phyloP scores from a whole-genome alignment of 2,113 vertebrate species.

The Etheostoma cragini region DNA sequence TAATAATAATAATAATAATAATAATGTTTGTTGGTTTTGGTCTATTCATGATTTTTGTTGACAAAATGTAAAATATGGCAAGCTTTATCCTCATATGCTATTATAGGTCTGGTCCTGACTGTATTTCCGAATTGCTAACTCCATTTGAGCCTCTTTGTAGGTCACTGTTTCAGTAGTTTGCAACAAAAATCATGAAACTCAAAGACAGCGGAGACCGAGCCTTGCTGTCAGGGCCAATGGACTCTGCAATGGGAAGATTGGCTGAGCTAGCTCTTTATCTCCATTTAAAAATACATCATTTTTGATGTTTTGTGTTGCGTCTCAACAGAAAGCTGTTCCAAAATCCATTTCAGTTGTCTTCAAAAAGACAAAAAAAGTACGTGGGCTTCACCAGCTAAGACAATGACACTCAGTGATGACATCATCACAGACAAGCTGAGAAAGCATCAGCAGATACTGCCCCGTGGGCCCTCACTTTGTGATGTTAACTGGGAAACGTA shows the following conservation, averaged over 20 bases:
- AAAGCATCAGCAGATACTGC: constrained; percentile 29
- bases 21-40: no score
- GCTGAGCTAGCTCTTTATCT: not conserved
- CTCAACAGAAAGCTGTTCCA: constrained; percentile 1
- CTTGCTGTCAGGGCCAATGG: not conserved
- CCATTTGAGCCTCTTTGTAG: not conserved
- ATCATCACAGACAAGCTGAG: constrained; percentile 13
- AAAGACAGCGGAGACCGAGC: not conserved
- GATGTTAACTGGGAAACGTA: constrained; percentile 39
- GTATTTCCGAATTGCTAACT: not conserved
- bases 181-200: not conserved
- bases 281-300: not conserved
- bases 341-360: not conserved
- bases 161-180: not conserved
- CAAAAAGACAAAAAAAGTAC: not conserved
- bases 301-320: not conserved
- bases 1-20: no score
- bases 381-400: constrained; percentile 17
- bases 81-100: not conserved
- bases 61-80: not conserved
- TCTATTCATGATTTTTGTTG: not conserved
- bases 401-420: not conserved
- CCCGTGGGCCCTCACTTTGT: constrained; percentile 19
- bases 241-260: not conserved
- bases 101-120: not conserved